These are phyloP conservation scores for Brachyhypopomus gauderio DNA, from an alignment of 2,113 vertebrate species.

Conservation along the genomic window DNA sequence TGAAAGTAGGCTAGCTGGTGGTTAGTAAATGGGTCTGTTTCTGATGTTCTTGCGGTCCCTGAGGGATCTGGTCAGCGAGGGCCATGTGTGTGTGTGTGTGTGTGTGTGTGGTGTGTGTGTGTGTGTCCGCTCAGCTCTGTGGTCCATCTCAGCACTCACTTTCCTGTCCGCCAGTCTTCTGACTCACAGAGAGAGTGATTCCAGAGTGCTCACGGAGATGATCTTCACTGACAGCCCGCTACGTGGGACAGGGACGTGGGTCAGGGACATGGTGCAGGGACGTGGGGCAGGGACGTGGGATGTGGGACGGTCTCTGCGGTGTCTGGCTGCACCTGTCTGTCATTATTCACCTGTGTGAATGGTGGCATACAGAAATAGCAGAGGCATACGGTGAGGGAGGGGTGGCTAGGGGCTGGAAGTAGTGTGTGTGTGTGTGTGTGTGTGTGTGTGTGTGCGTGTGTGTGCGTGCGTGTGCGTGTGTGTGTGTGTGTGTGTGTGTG, in stretches of 20 bases:
- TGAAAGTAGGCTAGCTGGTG: constrained; percentile 50
- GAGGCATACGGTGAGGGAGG: too few relatives aligned
- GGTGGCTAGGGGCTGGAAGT: too few relatives aligned
- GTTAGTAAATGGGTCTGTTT: constrained; percentile 31
- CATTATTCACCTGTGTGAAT: too few relatives aligned
- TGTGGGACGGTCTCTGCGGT: too few relatives aligned
- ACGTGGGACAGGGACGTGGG: not conserved
- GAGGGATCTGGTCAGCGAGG: constrained; percentile 22
- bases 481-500: too few relatives aligned
- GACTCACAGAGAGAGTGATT: not conserved
- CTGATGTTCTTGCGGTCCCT: constrained; percentile 31
- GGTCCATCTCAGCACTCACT: not conserved
- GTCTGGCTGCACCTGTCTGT: too few relatives aligned
- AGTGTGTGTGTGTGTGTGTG: too few relatives aligned
- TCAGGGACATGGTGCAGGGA: not conserved
- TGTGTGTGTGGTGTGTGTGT: not conserved
- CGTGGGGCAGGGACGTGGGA: too few relatives aligned
- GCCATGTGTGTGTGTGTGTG: constrained; percentile 11
- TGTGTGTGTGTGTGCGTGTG: too few relatives aligned
- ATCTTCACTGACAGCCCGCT: not conserved
- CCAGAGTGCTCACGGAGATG: not conserved
- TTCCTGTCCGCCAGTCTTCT: not conserved
- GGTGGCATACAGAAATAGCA: too few relatives aligned
- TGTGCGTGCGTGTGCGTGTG: too few relatives aligned
- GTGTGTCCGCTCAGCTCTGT: not conserved